A percentile compares a stretch with the other conserved stretches of the same genome.
These are phyloP conservation scores for Subanguina moxae DNA, from an alignment of 1,140 invertebrate genomes.

Conservation along the genomic window DNA sequence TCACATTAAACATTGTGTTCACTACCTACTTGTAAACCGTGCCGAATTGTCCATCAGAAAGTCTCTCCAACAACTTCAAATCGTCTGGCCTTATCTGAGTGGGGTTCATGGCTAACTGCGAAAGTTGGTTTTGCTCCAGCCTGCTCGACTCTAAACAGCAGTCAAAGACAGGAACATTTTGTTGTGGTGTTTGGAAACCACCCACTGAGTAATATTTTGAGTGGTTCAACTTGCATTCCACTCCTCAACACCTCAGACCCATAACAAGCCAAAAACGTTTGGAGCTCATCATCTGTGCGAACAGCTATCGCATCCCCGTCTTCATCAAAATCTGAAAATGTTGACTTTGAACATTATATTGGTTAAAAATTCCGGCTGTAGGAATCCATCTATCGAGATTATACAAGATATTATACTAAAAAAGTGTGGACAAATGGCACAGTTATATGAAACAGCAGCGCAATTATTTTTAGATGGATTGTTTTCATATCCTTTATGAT, in stretches of 20 bases:
- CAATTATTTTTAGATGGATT: too few relatives aligned
- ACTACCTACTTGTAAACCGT: conserved; percentile 51
- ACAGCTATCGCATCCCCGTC: conserved; percentile 48
- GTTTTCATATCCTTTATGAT: too few relatives aligned
- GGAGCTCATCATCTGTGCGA: conserved; percentile 49
- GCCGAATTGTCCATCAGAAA: conserved; percentile 60
- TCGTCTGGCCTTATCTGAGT: conserved; percentile 42
- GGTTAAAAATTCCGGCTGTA: too few relatives aligned
- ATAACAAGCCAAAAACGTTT: conserved; percentile 21
- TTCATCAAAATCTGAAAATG: conserved; percentile 49
- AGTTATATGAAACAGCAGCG: too few relatives aligned
- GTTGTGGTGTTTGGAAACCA: too few relatives aligned
- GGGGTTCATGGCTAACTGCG: not conserved
- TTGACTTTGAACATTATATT: not conserved
- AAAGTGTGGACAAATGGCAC: too few relatives aligned
- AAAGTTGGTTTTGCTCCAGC: not conserved
- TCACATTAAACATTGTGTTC: too few relatives aligned
- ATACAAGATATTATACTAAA: too few relatives aligned
- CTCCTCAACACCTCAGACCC: not conserved
- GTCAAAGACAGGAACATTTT: not conserved
- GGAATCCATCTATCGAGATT: too few relatives aligned
- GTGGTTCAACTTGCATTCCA: conserved; percentile 9
- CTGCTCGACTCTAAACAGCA: conserved; percentile 1
- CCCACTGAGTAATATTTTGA: conserved; percentile 25
- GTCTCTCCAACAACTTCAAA: conserved; percentile 49